These are phyloP conservation scores for Cyprinodon diabolis DNA, from an alignment of 2,797 vertebrate species.

Conservation along the genomic window DNA sequence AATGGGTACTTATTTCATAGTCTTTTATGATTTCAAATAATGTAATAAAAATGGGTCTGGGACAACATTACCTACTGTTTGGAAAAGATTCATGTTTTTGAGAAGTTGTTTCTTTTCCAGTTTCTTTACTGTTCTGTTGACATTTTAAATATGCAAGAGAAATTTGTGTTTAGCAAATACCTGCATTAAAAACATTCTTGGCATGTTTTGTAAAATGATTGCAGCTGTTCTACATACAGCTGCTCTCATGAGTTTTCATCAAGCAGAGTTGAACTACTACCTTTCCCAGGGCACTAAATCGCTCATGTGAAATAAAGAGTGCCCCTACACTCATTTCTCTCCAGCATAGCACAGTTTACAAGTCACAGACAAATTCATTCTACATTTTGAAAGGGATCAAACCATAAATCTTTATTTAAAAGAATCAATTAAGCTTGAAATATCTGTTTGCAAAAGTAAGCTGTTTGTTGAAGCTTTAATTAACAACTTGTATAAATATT, in stretches of 20 bases:
- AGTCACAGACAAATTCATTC: background rate
- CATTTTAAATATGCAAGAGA: too few species aligned
- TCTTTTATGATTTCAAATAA: too few species aligned
- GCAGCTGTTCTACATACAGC: background rate
- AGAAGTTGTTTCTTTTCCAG: too few species aligned
- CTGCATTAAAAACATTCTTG: background rate
- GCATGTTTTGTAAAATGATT: background rate
- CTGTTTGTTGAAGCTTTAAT: background rate
- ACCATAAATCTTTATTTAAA: background rate
- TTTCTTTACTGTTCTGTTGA: too few species aligned
- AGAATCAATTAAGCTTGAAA: background rate
- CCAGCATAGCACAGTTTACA: background rate
- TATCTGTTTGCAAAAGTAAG: background rate
- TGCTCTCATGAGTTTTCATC: background rate
- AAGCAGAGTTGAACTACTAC: background rate
- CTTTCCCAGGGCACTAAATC: background rate
- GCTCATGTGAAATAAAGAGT: conserved; percentile 1
- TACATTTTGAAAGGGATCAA: background rate
- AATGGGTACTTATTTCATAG: too few species aligned
- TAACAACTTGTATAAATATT: background rate
- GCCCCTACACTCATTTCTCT: conserved; percentile 4
- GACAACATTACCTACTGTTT: too few species aligned
- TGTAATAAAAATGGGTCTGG: too few species aligned
- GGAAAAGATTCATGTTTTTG: too few species aligned
- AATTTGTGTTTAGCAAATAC: too few species aligned